phyloP scores from a whole-genome alignment of 2,888 invertebrate species.

The Harpalus rufipes region DNA sequence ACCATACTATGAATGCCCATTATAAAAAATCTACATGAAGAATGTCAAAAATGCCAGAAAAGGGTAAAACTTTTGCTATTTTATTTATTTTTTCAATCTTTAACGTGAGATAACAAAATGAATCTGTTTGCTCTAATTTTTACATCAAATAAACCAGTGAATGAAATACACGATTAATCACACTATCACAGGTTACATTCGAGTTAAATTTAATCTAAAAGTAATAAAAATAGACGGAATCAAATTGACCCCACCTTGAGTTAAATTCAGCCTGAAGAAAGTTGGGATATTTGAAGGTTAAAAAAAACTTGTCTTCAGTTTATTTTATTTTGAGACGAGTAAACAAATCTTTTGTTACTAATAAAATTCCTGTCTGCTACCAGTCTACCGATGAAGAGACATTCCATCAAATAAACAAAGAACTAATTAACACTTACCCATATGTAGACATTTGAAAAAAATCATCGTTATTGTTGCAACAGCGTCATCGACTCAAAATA shows the following conservation, averaged over 20 bases:
- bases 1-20: no score
- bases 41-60: background rate
- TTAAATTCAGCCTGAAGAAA: slow-evolving; percentile 52
- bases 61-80: slow-evolving; percentile 2
- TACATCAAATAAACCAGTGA: slow-evolving; percentile 20
- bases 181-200: background rate
- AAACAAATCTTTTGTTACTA: slow-evolving; percentile 54
- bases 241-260: slow-evolving; percentile 54
- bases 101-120: slow-evolving; percentile 16
- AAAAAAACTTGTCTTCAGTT: slow-evolving; percentile 43
- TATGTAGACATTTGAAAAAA: slow-evolving; percentile 42
- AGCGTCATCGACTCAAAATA: slow-evolving; percentile 37
- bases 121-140: slow-evolving; percentile 6
- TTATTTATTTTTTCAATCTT: slow-evolving; percentile 17
- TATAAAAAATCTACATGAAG: no score
- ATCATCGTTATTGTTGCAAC: background rate
- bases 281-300: slow-evolving; percentile 43
- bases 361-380: background rate
- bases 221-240: slow-evolving; percentile 41
- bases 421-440: slow-evolving; percentile 44
- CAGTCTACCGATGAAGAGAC: background rate
- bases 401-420: slow-evolving; percentile 19
- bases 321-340: slow-evolving; percentile 32
- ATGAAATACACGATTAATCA: slow-evolving; percentile 14
- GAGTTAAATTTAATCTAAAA: slow-evolving; percentile 33